Percentiles rank a stretch among this genome's conserved stretches.
phyloP scores from a whole-genome alignment of 1,140 invertebrate species.

The Drosophila rufa region DNA sequence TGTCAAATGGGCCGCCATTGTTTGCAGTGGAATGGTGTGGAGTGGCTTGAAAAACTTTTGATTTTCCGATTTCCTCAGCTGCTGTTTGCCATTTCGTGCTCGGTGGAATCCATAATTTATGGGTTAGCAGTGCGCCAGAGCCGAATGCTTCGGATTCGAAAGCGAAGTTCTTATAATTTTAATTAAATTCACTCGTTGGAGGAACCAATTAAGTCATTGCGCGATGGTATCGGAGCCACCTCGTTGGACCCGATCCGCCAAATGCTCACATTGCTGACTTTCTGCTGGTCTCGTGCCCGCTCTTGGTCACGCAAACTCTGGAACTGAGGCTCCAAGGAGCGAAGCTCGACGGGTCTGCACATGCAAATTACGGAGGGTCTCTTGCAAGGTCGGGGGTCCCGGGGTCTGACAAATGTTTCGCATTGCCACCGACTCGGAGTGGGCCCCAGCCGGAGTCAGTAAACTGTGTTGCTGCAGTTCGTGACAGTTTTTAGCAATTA shows the following conservation, averaged over 20 bases:
- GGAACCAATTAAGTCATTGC: conserved; percentile 60
- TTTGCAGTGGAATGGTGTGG: conserved; percentile 52
- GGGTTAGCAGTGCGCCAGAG: conserved; percentile 62
- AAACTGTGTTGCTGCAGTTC: conserved; percentile 70
- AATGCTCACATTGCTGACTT: conserved; percentile 41
- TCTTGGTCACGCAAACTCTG: conserved; percentile 63
- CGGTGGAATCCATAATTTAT: conserved; percentile 75
- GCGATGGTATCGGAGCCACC: conserved; percentile 47
- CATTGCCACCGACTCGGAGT: conserved; percentile 41
- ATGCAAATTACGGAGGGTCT: conserved; percentile 66
- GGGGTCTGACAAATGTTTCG: conserved; percentile 49
- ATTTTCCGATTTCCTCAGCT: conserved; percentile 25
- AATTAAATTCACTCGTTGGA: conserved; percentile 32
- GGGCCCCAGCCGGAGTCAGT: conserved; percentile 49
- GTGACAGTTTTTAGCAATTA: conserved; percentile 79
- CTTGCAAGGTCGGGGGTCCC: conserved; percentile 13
- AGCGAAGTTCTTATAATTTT: conserved; percentile 65
- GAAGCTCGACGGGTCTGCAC: conserved; percentile 28
- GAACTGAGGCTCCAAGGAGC: conserved; percentile 33
- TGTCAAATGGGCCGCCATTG: conserved; percentile 70
- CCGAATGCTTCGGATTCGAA: conserved; percentile 45
- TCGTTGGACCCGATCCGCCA: conserved; percentile 37
- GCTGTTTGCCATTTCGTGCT: conserved; percentile 16
- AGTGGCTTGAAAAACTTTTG: conserved; percentile 56
- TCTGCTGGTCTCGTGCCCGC: conserved; percentile 47